phyloP scores from a whole-genome alignment of 2,113 vertebrate species.

The Sclerurus mexicanus region DNA sequence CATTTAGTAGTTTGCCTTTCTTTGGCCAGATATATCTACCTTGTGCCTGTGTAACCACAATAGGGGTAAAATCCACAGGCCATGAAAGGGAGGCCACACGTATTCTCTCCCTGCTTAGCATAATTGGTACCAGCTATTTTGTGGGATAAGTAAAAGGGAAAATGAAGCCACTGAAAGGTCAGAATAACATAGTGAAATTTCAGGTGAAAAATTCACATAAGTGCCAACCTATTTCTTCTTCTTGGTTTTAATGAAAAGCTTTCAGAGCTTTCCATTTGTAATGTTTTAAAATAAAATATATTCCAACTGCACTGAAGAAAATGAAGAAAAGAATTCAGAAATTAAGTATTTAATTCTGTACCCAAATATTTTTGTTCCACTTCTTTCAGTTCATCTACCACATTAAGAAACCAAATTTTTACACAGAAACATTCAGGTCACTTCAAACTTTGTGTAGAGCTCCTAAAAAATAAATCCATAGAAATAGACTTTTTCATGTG shows the following conservation, averaged over 20 bases:
- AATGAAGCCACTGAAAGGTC: background rate
- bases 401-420: background rate
- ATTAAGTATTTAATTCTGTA: background rate
- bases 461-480: background rate
- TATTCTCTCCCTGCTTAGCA: background rate
- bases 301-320: background rate
- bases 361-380: background rate
- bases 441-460: background rate
- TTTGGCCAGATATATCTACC: background rate
- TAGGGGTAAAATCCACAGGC: background rate
- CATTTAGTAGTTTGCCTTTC: background rate
- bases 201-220: background rate
- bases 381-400: background rate
- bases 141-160: background rate
- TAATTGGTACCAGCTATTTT: background rate
- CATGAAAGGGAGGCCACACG: background rate
- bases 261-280: background rate
- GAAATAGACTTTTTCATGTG: background rate
- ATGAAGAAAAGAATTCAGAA: background rate
- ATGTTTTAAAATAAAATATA: background rate
- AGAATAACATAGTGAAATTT: background rate
- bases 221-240: background rate
- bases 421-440: background rate
- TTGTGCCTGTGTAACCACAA: background rate
- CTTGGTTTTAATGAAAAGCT: background rate